phyloP scores from a whole-genome alignment of 1,140 invertebrate species.

The Phenacoccus solenopsis region DNA sequence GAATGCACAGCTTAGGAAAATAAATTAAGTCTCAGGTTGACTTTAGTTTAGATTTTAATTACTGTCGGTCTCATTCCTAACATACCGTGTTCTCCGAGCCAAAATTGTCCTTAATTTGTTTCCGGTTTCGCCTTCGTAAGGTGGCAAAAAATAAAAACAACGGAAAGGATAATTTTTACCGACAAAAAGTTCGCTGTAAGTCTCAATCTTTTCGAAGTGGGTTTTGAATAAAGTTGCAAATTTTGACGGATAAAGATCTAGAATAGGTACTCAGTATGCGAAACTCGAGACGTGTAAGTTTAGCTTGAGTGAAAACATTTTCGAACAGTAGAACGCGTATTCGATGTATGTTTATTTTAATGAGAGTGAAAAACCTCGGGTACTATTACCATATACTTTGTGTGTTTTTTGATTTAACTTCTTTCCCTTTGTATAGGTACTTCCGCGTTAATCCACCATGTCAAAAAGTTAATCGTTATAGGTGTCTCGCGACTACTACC shows the following conservation, averaged over 20 bases:
- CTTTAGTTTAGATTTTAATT: neutral
- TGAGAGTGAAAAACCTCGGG: neutral
- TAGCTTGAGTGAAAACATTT: neutral
- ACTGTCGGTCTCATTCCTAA: constrained; percentile 1
- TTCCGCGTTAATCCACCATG: no score
- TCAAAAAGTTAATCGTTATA: no score
- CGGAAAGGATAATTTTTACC: no score
- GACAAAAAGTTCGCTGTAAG: neutral
- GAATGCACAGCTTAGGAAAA: neutral
- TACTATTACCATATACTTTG: neutral
- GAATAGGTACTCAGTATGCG: no score
- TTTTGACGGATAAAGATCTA: neutral
- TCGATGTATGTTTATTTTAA: neutral
- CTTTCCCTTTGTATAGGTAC: no score
- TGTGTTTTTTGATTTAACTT: no score
- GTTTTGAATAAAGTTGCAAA: neutral
- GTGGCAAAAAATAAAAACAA: no score
- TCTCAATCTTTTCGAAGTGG: neutral
- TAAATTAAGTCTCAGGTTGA: neutral
- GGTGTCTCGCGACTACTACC: no score
- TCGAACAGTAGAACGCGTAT: neutral
- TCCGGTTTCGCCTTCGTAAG: neutral
- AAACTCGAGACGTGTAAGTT: neutral
- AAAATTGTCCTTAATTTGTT: neutral
- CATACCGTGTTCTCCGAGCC: neutral